Conservation (phyloP, 1,140 invertebrate species). For the Neuroterus valhalla region DNA sequence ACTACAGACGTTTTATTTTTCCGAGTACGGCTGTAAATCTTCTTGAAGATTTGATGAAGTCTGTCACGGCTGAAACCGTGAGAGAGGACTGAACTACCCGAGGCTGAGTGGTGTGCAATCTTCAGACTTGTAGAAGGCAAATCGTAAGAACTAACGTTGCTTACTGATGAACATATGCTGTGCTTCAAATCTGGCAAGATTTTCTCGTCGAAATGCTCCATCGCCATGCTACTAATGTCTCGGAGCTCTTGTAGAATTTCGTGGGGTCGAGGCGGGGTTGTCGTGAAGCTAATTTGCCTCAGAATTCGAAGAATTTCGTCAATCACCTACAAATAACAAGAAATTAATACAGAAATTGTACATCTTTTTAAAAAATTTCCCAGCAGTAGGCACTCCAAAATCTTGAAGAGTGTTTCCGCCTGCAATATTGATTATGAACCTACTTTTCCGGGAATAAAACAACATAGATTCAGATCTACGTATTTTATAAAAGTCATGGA, state of each 20-base stretch:
- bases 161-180: slow-evolving; percentile 66
- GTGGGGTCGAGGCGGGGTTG: slow-evolving; percentile 84
- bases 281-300: slow-evolving; percentile 79
- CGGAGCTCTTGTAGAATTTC: slow-evolving; percentile 91
- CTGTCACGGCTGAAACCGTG: slow-evolving; percentile 65
- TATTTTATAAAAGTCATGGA: slow-evolving; percentile 95
- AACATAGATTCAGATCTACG: slow-evolving; percentile 87
- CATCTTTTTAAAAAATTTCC: no score
- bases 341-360: no score
- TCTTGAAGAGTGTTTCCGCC: slow-evolving; percentile 35
- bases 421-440: slow-evolving; percentile 41
- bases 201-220: slow-evolving; percentile 96
- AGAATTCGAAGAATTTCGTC: slow-evolving; percentile 90
- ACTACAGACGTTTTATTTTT: slow-evolving; percentile 66
- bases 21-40: slow-evolving; percentile 65
- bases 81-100: slow-evolving; percentile 48
- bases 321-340: slow-evolving; percentile 81
- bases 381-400: no score
- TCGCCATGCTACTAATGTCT: slow-evolving; percentile 96
- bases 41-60: slow-evolving; percentile 68
- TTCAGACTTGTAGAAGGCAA: slow-evolving; percentile 65
- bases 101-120: slow-evolving; percentile 58
- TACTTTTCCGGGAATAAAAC: slow-evolving; percentile 95
- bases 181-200: slow-evolving; percentile 80
- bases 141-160: slow-evolving; percentile 64